Evolutionary conservation across 2,113 vertebrate genomes (phyloP), one percentile per base, ranked within the genome.

Genomic region (Catharus fuscescens): DNA sequence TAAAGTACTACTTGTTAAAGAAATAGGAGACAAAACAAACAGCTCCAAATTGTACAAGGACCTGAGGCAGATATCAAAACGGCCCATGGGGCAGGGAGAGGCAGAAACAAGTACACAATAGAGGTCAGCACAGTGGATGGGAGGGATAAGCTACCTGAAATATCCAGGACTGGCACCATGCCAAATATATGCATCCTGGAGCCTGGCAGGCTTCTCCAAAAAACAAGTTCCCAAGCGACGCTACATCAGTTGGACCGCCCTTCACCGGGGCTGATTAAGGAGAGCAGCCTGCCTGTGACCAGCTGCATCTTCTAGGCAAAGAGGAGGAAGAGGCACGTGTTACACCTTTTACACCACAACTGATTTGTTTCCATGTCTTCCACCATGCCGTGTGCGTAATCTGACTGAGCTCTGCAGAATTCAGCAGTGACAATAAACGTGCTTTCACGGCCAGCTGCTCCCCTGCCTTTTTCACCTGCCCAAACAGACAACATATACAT

Each of bases 221-320:
- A 65, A 84, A 65, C 29, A 36, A 61, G 64, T 56, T 21, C 61
- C 53, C 8, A 2, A 38, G 48, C 0, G 0, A 76, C 1, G 1
- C 59, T 71, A 14, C 3, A 0, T 34, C 57, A 76, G 53, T 50
- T 19, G 42, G 71, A n/a, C 28, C 0, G 0, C 53, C 34, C 52
- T 91, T 26, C 4, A 3, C 36, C 0, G 0, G 4, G 1, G 23
- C 31, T 8, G 2, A 24, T 24, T 1, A 2, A 44, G 1, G 6
- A 67, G 24, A 52, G 42, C 76, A 71, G 73, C 42, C 56, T 66
- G 64, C 57, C 82, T 45, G 25, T 1, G 1, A 28, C 34, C 6
- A 1, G 32, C 18, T 8, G 1, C 3, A 0, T 62, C 56, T 64
- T 54, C 34, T 8, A 54, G 45, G 53, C 53, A 48, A 73, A 71